These are phyloP conservation scores for Burhinus bistriatus DNA, from an alignment of 2,113 vertebrate species.

Conservation along the genomic window DNA sequence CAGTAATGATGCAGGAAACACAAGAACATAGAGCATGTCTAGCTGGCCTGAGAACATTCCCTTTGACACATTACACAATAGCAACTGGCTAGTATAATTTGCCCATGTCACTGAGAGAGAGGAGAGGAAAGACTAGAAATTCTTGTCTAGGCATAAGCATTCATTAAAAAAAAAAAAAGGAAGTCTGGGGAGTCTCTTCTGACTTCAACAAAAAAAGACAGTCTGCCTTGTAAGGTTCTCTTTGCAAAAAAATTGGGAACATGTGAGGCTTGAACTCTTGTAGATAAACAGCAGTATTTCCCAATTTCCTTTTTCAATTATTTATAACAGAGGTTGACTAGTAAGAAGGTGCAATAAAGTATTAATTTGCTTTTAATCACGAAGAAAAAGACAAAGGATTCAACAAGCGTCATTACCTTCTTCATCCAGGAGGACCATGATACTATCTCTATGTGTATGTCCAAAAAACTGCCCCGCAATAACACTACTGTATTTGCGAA, in stretches of 20 bases:
- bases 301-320: not conserved
- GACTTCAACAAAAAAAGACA: not conserved
- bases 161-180: not conserved
- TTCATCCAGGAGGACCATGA: constrained; percentile 89
- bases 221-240: not conserved
- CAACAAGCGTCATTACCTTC: constrained; percentile 73
- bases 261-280: not conserved
- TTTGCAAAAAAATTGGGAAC: not conserved
- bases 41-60: constrained; percentile 58
- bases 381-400: not conserved
- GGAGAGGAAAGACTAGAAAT: constrained; percentile 25
- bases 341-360: not conserved
- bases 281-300: not conserved
- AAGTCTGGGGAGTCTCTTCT: not conserved
- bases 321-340: not conserved
- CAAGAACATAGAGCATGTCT: constrained; percentile 60
- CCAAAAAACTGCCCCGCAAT: constrained; percentile 92
- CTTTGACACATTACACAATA: constrained; percentile 67
- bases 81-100: constrained; percentile 47
- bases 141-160: not conserved
- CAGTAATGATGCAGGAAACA: constrained; percentile 68
- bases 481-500: constrained; percentile 82
- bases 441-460: constrained; percentile 91
- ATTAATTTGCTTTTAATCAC: not conserved
- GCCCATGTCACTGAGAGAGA: constrained; percentile 7